A percentile compares a stretch with the other conserved stretches of the same genome.
phyloP scores from a whole-genome alignment of 2,113 vertebrate genomes.

The Glareola pratincola region DNA sequence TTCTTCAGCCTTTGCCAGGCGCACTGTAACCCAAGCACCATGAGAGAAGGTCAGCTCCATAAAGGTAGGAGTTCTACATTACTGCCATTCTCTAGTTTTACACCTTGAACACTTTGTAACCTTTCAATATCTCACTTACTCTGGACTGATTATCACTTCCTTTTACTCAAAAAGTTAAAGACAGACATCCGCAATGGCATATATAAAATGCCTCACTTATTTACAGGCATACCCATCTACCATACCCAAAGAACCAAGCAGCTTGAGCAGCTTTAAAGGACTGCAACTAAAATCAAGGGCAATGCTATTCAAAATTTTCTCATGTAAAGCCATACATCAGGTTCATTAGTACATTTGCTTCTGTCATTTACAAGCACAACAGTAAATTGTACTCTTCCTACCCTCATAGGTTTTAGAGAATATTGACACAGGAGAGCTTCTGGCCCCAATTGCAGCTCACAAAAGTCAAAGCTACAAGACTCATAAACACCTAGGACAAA shows the following conservation, averaged over 20 bases:
- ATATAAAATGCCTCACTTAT: background rate
- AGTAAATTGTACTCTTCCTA: conserved; percentile 8
- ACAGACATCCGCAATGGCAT: background rate
- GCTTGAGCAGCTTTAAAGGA: background rate
- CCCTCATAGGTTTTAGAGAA: conserved; percentile 39
- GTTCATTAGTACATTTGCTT: conserved; percentile 54
- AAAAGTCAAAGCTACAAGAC: conserved; percentile 28
- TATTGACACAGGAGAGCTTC: conserved; percentile 21
- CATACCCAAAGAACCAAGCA: background rate
- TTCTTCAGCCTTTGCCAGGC: background rate
- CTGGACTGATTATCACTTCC: background rate
- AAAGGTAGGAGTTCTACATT: background rate
- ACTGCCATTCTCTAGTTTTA: background rate
- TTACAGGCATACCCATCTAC: background rate
- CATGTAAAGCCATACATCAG: background rate
- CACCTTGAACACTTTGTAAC: background rate
- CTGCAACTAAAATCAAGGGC: conserved; percentile 9
- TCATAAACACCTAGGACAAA: conserved; percentile 48
- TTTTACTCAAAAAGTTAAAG: conserved; percentile 20
- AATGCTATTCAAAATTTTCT: conserved; percentile 9
- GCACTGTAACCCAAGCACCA: background rate
- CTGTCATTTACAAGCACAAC: conserved; percentile 2
- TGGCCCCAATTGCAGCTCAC: conserved; percentile 16
- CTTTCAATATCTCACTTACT: background rate
- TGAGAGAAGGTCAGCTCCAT: background rate